Percentiles rank a stretch among this genome's conserved stretches.
These are phyloP conservation scores for Julus scanicus DNA, from an alignment of 2,888 invertebrate genomes.

Conservation along the genomic window DNA sequence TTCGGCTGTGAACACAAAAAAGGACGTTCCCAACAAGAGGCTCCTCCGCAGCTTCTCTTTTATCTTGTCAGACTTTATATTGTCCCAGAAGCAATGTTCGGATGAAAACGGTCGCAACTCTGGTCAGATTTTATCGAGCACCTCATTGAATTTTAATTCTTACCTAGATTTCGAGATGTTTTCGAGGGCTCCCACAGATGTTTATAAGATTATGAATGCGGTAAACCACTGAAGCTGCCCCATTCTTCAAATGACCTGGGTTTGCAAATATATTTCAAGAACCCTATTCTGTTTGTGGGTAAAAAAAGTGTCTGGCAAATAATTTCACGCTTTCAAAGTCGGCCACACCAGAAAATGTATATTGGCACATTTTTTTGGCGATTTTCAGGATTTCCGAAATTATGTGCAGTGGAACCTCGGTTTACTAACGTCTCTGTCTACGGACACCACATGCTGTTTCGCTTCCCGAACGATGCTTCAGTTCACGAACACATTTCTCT, in stretches of 20 bases:
- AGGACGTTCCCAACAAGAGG: constrained; percentile 33
- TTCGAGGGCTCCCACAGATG: background rate
- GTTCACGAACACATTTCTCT: too few relatives aligned
- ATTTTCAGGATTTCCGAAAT: too few relatives aligned
- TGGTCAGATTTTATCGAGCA: constrained; percentile 17
- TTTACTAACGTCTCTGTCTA: too few relatives aligned
- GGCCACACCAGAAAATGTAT: too few relatives aligned
- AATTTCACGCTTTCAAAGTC: background rate
- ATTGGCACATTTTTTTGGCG: too few relatives aligned
- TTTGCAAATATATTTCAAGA: background rate
- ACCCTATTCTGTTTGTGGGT: background rate
- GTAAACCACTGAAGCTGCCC: constrained; percentile 9
- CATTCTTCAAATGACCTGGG: background rate
- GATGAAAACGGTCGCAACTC: background rate
- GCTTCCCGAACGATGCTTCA: too few relatives aligned
- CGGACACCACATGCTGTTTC: too few relatives aligned
- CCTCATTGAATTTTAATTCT: constrained; percentile 9
- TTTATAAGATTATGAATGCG: constrained; percentile 12
- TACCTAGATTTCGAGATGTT: constrained; percentile 23
- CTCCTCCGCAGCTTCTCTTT: constrained; percentile 18
- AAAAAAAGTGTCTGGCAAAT: background rate
- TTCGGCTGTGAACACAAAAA: constrained; percentile 13
- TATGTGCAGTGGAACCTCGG: too few relatives aligned
- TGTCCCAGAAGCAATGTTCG: background rate
- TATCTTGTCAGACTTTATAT: constrained; percentile 26